phyloP scores from a whole-genome alignment of 2,113 vertebrate genomes.

The Tor tambroides region DNA sequence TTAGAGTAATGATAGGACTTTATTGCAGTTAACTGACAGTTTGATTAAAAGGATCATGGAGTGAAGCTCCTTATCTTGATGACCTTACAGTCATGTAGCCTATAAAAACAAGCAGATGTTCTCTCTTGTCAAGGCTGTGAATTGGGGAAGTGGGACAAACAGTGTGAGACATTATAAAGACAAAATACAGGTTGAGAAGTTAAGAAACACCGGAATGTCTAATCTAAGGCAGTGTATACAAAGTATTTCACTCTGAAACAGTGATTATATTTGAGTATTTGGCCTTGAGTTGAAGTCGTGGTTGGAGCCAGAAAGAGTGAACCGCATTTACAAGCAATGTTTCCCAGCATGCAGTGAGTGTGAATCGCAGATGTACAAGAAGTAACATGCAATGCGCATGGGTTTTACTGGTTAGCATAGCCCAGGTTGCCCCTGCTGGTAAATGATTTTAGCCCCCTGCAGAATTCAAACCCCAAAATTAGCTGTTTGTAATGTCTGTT shows the following conservation, averaged over 20 bases:
- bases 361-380: background rate
- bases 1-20: background rate
- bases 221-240: background rate
- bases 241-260: background rate
- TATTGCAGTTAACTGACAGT: background rate
- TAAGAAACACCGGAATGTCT: background rate
- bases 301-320: background rate
- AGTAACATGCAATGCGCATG: background rate
- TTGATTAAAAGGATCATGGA: background rate
- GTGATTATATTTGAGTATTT: background rate
- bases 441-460: background rate
- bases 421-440: background rate
- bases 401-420: background rate
- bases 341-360: background rate
- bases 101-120: conserved; percentile 20
- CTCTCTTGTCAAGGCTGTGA: conserved; percentile 11
- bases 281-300: background rate
- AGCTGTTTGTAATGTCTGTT: too few species aligned
- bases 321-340: conserved; percentile 2
- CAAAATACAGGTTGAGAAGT: background rate
- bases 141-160: conserved; percentile 33
- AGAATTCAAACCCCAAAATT: background rate
- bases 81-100: background rate
- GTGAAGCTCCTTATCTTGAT: background rate
- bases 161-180: conserved; percentile 6